Conservation (phyloP, 2,888 invertebrate genomes). For the Bursaphelenchus okinawaensis region DNA sequence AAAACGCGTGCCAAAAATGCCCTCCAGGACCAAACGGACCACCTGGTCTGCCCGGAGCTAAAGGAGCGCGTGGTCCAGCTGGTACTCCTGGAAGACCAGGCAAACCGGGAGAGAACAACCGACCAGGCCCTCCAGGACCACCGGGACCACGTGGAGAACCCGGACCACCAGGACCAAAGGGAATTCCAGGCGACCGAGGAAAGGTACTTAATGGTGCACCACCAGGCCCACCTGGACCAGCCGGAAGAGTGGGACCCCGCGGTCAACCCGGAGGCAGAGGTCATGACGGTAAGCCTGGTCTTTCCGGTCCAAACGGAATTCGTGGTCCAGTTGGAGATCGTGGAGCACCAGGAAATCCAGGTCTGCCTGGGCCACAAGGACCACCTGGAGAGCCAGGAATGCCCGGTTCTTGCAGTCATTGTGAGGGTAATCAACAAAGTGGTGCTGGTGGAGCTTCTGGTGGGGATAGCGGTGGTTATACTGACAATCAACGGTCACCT, state of each 20-base stretch:
- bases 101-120: constrained; percentile 46
- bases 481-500: neutral
- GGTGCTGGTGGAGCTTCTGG: neutral
- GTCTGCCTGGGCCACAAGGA: constrained; percentile 36
- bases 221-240: constrained; percentile 38
- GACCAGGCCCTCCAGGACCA: constrained; percentile 52
- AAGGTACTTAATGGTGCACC: constrained; percentile 38
- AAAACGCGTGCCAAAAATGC: constrained; percentile 31
- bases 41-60: constrained; percentile 47
- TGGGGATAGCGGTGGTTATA: neutral
- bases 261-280: constrained; percentile 16
- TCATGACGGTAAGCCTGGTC: constrained; percentile 41
- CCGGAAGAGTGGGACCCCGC: constrained; percentile 42
- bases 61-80: constrained; percentile 43
- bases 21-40: constrained; percentile 47
- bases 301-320: constrained; percentile 37
- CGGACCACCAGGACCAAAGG: constrained; percentile 43
- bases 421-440: constrained; percentile 18
- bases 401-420: constrained; percentile 31
- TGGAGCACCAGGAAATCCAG: constrained; percentile 48
- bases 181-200: constrained; percentile 30
- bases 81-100: constrained; percentile 21
- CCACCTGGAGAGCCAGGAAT: constrained; percentile 33
- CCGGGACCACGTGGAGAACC: constrained; percentile 30
- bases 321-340: constrained; percentile 45